Evolutionary conservation across 2,888 invertebrate genomes (phyloP), one percentile per base, ranked within the genome.

Genomic region (Chymomyza fuscimana): DNA sequence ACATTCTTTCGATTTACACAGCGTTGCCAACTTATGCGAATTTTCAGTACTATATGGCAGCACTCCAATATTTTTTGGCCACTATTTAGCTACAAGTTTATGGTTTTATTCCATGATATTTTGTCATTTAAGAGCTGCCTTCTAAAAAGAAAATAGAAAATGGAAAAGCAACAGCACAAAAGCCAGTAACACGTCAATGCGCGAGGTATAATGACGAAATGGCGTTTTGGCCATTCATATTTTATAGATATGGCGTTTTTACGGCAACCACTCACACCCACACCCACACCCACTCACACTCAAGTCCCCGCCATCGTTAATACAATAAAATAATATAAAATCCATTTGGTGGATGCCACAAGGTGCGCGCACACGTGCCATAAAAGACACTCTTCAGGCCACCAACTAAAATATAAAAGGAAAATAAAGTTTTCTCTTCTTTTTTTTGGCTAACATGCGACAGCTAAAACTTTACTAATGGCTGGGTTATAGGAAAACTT

Each of bases 81-180:
- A 46, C 67, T 68, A 63, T 74, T 80, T 70, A 70, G 71, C 67
- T 63, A 63, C 63, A 70, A 70, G 82, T 80, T 87, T 87, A 85
- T 76, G 88, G 81, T 78, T 80, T 81, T 81, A 79, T 85, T 84
- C 76, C 85, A 87, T 85, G 85, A 80, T 82, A 78, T 72, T 74
- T 80, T 80, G 84, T 81, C 84, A 86, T 85, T 85, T 82, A 36
- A 52, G 63, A 36, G 12, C 63, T 19, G 16, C 32, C 32, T 32
- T 9, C 9, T 9, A 22, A 51, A 61, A 64, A 52, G 22, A 69
- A 78, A 46, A 50, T 15, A 7, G 16, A 22, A 46, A 50, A 50
- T 15, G 32, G 32, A 12, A 62, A 46, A 46, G 46, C 10, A 22
- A 50, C 50, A 50, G 46, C 50, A 50, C 15, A 62, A 19, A 15